phyloP scores from a whole-genome alignment of 2,113 vertebrate genomes.

The Macaca nemestrina region DNA sequence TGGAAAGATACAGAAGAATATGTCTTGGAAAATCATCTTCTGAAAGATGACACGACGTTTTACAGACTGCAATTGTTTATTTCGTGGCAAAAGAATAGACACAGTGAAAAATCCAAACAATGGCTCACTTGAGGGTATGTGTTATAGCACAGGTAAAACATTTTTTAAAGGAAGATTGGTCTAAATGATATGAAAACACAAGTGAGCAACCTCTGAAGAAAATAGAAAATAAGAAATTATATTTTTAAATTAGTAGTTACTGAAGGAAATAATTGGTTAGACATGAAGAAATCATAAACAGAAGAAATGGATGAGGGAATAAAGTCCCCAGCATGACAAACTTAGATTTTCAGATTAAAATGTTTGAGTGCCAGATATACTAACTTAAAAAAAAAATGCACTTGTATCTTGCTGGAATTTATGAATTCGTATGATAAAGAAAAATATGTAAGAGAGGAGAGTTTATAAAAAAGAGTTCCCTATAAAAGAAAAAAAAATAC shows the following conservation, averaged over 20 bases:
- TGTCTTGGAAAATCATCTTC: not conserved
- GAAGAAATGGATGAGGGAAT: not conserved
- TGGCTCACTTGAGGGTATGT: not conserved
- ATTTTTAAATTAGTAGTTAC: not conserved
- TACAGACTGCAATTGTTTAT: not conserved
- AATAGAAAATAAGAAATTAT: not conserved
- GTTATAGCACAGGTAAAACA: not conserved
- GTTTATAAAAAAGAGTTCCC: slow-evolving; percentile 21
- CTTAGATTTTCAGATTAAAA: slow-evolving; percentile 11
- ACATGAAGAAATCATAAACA: not conserved
- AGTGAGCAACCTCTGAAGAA: not conserved
- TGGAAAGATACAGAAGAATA: not conserved
- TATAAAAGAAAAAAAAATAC: slow-evolving; percentile 18
- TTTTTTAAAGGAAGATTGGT: not conserved
- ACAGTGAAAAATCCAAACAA: not conserved
- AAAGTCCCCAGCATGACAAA: not conserved
- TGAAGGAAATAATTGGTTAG: not conserved
- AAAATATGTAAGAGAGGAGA: slow-evolving; percentile 19
- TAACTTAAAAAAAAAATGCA: not conserved
- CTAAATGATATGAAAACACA: not conserved
- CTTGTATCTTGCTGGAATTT: slow-evolving; percentile 13
- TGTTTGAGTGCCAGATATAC: not conserved
- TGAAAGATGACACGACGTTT: not conserved
- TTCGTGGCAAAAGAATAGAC: not conserved
- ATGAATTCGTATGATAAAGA: slow-evolving; percentile 22